These are phyloP conservation scores for Oreochromis mossambicus DNA, from an alignment of 2,797 vertebrate genomes.

Conservation along the genomic window DNA sequence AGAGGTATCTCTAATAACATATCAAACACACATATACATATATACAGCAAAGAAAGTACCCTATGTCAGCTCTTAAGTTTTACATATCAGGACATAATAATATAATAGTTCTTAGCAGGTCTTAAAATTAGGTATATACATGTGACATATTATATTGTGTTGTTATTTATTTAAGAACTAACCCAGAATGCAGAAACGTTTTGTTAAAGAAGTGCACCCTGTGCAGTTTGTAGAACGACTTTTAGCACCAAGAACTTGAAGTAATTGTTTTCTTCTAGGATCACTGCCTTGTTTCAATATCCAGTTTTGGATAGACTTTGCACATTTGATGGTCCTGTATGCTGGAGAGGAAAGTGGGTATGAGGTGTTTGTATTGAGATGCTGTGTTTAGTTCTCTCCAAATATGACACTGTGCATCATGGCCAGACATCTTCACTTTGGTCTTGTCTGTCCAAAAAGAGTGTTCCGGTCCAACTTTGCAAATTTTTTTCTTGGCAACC, in stretches of 20 bases:
- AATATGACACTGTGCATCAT: not conserved
- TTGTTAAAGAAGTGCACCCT: not conserved
- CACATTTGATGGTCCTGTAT: not conserved
- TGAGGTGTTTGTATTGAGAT: not conserved
- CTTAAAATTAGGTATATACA: not conserved
- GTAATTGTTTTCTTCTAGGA: not conserved
- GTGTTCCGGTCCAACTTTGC: not conserved
- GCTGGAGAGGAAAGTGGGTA: not conserved
- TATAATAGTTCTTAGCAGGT: not conserved
- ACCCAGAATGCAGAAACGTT: not conserved
- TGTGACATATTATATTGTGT: not conserved
- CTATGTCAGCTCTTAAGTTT: too few relatives aligned
- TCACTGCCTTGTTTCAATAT: not conserved
- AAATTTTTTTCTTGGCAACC: not conserved
- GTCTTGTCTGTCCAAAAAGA: not conserved
- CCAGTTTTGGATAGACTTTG: not conserved
- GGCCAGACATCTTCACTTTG: not conserved
- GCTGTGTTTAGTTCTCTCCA: not conserved
- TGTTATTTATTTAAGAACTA: not conserved
- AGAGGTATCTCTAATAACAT: slow-evolving; percentile 75
- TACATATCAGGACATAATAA: not conserved
- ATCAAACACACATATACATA: not conserved
- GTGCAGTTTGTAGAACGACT: not conserved
- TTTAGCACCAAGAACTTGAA: not conserved
- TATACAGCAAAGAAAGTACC: not conserved